Conservation (phyloP, 2,113 vertebrate species). For the Brachypodius melanocephalos region DNA sequence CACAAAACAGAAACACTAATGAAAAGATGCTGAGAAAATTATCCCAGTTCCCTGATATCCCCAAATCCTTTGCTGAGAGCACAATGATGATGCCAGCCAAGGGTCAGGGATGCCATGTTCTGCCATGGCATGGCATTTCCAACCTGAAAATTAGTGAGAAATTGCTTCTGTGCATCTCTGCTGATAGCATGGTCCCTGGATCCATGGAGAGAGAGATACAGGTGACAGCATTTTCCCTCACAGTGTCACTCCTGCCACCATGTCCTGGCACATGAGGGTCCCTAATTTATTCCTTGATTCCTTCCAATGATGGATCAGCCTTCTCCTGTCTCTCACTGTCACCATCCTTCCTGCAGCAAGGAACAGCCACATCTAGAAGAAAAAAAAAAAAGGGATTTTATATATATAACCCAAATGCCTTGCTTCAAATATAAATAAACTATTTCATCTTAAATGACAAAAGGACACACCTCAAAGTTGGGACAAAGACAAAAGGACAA, state of each 20-base stretch:
- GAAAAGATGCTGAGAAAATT: neutral
- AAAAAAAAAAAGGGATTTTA: neutral
- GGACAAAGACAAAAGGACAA: neutral
- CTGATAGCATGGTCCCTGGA: rapidly evolving
- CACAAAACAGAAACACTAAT: neutral
- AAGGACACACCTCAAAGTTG: neutral
- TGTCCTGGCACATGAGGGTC: neutral
- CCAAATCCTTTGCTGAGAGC: neutral
- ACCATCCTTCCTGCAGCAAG: neutral
- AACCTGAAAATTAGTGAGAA: neutral
- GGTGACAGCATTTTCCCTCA: neutral
- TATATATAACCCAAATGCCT: neutral
- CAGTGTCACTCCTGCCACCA: neutral
- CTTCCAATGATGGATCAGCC: neutral
- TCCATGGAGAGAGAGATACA: neutral
- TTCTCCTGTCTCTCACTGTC: neutral
- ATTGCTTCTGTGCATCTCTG: neutral
- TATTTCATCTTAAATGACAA: neutral
- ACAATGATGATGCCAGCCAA: neutral
- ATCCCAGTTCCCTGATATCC: neutral
- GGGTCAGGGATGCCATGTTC: neutral
- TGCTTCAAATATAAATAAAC: neutral
- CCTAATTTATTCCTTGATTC: neutral
- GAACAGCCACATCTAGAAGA: neutral
- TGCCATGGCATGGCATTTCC: rapidly evolving